Conservation (phyloP, 2,888 invertebrate species). For the Drosophila antonietae region DNA sequence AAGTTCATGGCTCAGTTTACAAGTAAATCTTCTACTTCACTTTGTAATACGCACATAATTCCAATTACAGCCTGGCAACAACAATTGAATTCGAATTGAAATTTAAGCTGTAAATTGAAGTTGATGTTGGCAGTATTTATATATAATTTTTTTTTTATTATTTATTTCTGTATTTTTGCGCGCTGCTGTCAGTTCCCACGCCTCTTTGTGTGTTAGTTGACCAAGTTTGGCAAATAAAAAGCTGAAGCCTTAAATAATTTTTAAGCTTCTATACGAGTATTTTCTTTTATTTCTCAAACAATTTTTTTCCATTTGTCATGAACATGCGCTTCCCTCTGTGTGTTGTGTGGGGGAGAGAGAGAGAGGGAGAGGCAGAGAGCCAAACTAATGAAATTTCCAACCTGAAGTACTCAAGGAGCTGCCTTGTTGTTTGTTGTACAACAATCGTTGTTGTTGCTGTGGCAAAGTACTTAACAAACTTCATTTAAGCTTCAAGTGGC, state of each 20-base stretch:
- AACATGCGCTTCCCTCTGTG: slow-evolving; percentile 32
- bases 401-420: slow-evolving; percentile 63
- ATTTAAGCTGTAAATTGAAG: slow-evolving; percentile 41
- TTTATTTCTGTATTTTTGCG: neutral
- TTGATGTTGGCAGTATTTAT: slow-evolving; percentile 12
- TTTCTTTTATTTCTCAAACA: slow-evolving; percentile 37
- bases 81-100: slow-evolving; percentile 38
- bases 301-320: slow-evolving; percentile 39
- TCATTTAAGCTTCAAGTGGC: slow-evolving; percentile 76
- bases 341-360: slow-evolving; percentile 40
- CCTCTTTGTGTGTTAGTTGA: slow-evolving; percentile 30
- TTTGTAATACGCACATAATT: slow-evolving; percentile 38
- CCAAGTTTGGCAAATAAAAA: slow-evolving; percentile 38
- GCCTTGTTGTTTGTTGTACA: slow-evolving; percentile 24
- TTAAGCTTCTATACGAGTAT: slow-evolving; percentile 28
- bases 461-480: slow-evolving; percentile 75
- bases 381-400: slow-evolving; percentile 78
- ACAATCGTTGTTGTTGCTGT: slow-evolving; percentile 44
- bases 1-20: neutral
- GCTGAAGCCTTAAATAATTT: slow-evolving; percentile 36
- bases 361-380: slow-evolving; percentile 19
- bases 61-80: slow-evolving; percentile 39
- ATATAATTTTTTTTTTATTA: neutral
- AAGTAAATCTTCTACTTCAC: neutral
- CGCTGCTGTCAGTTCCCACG: slow-evolving; percentile 54